phyloP scores from a whole-genome alignment of 2,797 vertebrate species.

The Dallia pectoralis region DNA sequence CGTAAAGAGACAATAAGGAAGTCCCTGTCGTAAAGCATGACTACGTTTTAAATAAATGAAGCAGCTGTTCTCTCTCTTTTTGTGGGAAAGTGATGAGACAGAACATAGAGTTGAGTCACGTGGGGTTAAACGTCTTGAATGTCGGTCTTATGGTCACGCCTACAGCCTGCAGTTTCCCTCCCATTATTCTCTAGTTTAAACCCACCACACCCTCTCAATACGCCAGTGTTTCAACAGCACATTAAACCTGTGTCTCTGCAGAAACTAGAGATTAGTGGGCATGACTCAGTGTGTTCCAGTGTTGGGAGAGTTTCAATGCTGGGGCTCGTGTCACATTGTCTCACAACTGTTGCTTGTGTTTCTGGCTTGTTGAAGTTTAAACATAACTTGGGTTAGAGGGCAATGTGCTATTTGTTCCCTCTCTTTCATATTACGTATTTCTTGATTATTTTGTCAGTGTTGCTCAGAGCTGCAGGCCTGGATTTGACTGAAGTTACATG shows the following conservation, averaged over 20 bases:
- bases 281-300: not conserved
- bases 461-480: constrained; percentile 2
- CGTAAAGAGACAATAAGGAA: not conserved
- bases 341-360: not conserved
- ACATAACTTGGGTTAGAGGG: not conserved
- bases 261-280: not conserved
- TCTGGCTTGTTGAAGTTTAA: constrained; percentile 14
- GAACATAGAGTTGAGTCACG: constrained; percentile 20
- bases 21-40: not conserved
- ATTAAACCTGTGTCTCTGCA: not conserved
- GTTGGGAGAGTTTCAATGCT: not conserved
- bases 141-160: not conserved
- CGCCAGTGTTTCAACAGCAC: too few relatives aligned
- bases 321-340: too few relatives aligned
- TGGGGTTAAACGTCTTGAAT: not conserved
- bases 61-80: not conserved
- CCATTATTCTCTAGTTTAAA: too few relatives aligned
- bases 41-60: not conserved
- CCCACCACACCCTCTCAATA: too few relatives aligned
- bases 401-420: constrained; percentile 13
- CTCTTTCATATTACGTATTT: not conserved
- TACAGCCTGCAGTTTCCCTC: not conserved
- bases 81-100: constrained; percentile 7
- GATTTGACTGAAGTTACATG: not conserved
- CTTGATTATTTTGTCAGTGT: constrained; percentile 12